These are phyloP conservation scores for Anoncus sp. DNA, from an alignment of 2,888 invertebrate genomes.

Conservation along the genomic window DNA sequence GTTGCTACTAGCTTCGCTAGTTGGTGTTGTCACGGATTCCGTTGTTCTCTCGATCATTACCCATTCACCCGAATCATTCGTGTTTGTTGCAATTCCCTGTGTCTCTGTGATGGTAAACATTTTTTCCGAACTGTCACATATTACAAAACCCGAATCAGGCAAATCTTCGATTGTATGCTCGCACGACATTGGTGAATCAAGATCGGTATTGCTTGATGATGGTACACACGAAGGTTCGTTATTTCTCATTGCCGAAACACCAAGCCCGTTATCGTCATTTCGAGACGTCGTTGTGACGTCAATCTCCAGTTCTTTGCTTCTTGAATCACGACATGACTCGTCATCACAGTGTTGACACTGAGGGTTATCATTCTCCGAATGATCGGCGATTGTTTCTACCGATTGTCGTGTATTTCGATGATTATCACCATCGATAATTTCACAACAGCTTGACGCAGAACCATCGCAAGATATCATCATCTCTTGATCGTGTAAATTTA, in stretches of 20 bases:
- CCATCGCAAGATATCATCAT: slow-evolving; percentile 57
- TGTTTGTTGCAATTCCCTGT: slow-evolving; percentile 70
- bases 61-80: slow-evolving; percentile 78
- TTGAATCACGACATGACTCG: slow-evolving; percentile 48
- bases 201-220: slow-evolving; percentile 76
- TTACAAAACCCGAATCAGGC: slow-evolving; percentile 77
- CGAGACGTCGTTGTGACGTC: slow-evolving; percentile 51
- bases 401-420: background rate
- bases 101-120: slow-evolving; percentile 77
- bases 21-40: slow-evolving; percentile 75
- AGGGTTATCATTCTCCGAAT: slow-evolving; percentile 37
- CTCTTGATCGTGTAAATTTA: slow-evolving; percentile 65
- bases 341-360: slow-evolving; percentile 45
- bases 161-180: slow-evolving; percentile 79
- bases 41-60: slow-evolving; percentile 78
- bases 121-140: slow-evolving; percentile 76
- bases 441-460: slow-evolving; percentile 46
- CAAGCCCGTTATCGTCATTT: slow-evolving; percentile 58
- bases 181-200: slow-evolving; percentile 81
- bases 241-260: slow-evolving; percentile 64
- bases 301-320: slow-evolving; percentile 43
- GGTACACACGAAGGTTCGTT: slow-evolving; percentile 67
- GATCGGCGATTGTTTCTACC: background rate
- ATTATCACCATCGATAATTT: background rate
- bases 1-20: slow-evolving; percentile 74